Evolutionary conservation across 1,140 invertebrate genomes (phyloP).

Genomic region (Leptinotarsa lineolata): DNA sequence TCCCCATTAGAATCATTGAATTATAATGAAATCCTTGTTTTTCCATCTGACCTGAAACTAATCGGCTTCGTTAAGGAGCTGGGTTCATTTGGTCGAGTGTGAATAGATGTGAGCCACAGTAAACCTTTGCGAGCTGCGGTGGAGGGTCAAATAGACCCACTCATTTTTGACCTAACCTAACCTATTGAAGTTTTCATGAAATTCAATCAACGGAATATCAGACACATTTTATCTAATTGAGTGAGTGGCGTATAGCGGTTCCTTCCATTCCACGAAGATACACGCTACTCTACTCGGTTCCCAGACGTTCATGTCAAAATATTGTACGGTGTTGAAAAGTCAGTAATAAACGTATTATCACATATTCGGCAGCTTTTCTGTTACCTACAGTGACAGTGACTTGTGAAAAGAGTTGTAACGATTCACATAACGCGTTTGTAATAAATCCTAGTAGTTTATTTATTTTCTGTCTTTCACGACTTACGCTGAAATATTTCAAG

Average conservation of each 20-base stretch:
- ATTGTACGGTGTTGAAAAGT: conserved; percentile 28
- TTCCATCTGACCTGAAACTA: no score
- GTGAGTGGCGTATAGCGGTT: not conserved
- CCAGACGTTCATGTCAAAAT: conserved; percentile 31
- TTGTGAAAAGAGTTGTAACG: not conserved
- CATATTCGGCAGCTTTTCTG: conserved; percentile 24
- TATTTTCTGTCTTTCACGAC: not conserved
- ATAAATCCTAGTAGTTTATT: conserved; percentile 5
- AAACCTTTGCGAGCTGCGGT: no score
- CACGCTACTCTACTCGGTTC: not conserved
- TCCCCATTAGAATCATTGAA: no score
- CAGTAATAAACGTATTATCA: conserved; percentile 31
- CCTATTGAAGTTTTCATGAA: not conserved
- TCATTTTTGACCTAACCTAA: no score
- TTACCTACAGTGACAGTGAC: conserved; percentile 3
- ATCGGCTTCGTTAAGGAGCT: no score
- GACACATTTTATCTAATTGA: not conserved
- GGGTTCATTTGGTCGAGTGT: no score
- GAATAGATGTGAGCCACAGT: no score
- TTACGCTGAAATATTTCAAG: not conserved
- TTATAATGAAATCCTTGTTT: no score
- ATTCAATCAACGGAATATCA: not conserved
- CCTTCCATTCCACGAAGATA: not conserved
- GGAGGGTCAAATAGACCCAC: no score
- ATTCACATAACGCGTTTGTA: conserved; percentile 7